Evolutionary conservation across 2,888 invertebrate species (phyloP).

Genomic region (Eilema griseolum): DNA sequence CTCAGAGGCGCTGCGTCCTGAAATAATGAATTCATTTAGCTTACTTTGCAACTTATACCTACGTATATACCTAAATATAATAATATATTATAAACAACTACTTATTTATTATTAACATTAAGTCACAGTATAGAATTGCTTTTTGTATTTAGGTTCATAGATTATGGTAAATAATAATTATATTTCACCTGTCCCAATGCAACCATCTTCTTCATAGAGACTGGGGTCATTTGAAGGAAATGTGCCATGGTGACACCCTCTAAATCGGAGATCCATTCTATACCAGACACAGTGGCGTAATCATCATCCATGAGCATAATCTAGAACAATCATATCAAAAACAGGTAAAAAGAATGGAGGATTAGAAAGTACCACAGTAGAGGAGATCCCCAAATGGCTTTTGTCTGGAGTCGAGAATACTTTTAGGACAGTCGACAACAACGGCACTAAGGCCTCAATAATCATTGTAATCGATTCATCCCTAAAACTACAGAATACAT

Average conservation of each 20-base stretch:
- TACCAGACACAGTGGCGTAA: slow-evolving; percentile 5
- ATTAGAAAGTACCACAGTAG: background rate
- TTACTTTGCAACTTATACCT: background rate
- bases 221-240: slow-evolving; percentile 17
- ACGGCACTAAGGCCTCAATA: too few relatives aligned
- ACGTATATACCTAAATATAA: too few relatives aligned
- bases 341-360: background rate
- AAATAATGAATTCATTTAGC: background rate
- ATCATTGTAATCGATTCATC: too few relatives aligned
- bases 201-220: slow-evolving; percentile 18
- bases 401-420: too few relatives aligned
- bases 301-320: slow-evolving; percentile 9
- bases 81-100: too few relatives aligned
- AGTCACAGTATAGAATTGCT: too few relatives aligned
- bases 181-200: slow-evolving; percentile 59
- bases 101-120: too few relatives aligned
- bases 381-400: background rate
- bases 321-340: background rate
- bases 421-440: background rate
- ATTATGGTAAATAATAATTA: background rate
- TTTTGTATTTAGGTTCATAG: too few relatives aligned
- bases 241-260: slow-evolving; percentile 14
- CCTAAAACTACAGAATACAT: too few relatives aligned
- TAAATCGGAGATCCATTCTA: slow-evolving; percentile 79
- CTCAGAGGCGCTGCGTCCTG: slow-evolving; percentile 88